These are phyloP conservation scores for Phaenicophaeus curvirostris DNA, from an alignment of 2,797 vertebrate genomes.

Conservation along the genomic window DNA sequence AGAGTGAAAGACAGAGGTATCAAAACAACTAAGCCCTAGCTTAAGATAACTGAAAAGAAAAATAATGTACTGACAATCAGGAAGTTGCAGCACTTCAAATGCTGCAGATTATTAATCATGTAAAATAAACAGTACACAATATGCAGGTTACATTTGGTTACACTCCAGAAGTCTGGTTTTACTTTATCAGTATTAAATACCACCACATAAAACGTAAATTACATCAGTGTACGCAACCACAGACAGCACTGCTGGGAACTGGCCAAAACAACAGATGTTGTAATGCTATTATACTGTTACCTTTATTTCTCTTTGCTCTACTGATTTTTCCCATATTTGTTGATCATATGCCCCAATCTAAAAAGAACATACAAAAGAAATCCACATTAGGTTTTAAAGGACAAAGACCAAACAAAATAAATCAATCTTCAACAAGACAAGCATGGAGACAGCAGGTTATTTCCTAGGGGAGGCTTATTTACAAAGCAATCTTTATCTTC, in stretches of 20 bases:
- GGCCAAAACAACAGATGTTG: neutral
- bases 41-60: slow-evolving; percentile 5
- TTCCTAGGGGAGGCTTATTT: neutral
- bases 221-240: neutral
- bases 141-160: neutral
- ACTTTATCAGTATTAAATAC: slow-evolving; percentile 13
- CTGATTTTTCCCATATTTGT: slow-evolving; percentile 99
- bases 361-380: slow-evolving; percentile 31
- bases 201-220: neutral
- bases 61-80: neutral
- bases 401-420: neutral
- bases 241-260: neutral
- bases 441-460: neutral
- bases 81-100: neutral
- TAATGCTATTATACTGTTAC: slow-evolving; percentile 70
- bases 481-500: neutral
- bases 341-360: slow-evolving; percentile 99
- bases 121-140: slow-evolving; percentile 9
- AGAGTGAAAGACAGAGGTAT: slow-evolving; percentile 14
- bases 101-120: neutral
- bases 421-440: neutral
- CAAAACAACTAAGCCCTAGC: neutral
- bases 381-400: neutral
- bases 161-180: slow-evolving; percentile 17
- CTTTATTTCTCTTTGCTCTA: slow-evolving; percentile 99